Evolutionary conservation across 37 sponge, comb jelly and placozoan genomes (phyloP).

Genomic region (Chondrosia reniformis): DNA sequence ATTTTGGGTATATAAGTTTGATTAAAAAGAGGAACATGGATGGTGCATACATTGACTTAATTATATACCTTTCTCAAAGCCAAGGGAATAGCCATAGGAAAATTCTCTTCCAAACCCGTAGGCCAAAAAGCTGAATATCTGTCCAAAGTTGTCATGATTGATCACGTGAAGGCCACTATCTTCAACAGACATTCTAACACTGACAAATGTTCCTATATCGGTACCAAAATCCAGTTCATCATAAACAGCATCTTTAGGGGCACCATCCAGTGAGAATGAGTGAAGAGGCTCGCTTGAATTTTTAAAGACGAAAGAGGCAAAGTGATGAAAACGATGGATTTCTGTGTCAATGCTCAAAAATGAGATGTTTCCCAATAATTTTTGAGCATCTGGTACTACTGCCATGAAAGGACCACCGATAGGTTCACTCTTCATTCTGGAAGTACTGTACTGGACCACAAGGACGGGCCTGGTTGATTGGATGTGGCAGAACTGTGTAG

Average conservation of each 20-base stretch:
- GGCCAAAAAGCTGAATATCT: background rate
- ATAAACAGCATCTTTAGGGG: background rate
- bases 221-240: background rate
- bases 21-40: too few species aligned
- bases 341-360: conserved; percentile 2
- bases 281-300: too few species aligned
- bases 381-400: background rate
- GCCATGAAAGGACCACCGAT: conserved; percentile 9
- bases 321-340: conserved; percentile 6
- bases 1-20: too few species aligned
- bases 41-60: background rate
- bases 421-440: background rate
- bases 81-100: conserved; percentile 17
- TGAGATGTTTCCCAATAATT: background rate
- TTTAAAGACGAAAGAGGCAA: background rate
- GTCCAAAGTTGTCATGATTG: background rate
- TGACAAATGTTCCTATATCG: background rate
- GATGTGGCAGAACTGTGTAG: background rate
- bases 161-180: background rate
- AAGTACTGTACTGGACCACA: background rate
- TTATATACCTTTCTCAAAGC: conserved; percentile 6
- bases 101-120: conserved; percentile 9
- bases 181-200: background rate
- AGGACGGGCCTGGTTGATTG: background rate
- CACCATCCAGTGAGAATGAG: background rate